Evolutionary conservation across 1,140 invertebrate genomes (phyloP).

Genomic region (Schlechtendalia chinensis): DNA sequence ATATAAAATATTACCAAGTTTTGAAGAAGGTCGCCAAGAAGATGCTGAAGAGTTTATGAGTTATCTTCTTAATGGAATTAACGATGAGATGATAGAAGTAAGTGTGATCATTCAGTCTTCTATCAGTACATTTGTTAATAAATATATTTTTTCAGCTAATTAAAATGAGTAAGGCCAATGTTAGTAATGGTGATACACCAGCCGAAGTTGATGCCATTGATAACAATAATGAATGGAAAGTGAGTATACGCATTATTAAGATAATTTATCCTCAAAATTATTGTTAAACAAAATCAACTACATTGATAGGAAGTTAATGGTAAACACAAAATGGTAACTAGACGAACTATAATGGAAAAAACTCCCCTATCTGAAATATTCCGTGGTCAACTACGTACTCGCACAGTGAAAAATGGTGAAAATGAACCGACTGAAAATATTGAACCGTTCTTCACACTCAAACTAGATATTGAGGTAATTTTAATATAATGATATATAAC

Average conservation of each 20-base stretch:
- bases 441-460: conserved; percentile 90
- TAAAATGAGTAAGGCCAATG: conserved; percentile 50
- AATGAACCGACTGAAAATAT: conserved; percentile 70
- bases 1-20: conserved; percentile 72
- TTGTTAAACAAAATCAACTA: not conserved
- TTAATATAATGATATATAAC: conserved; percentile 2
- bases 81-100: conserved; percentile 93
- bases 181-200: conserved; percentile 59
- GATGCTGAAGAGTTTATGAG: conserved; percentile 94
- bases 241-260: conserved; percentile 55
- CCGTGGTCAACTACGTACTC: conserved; percentile 82
- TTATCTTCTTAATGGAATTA: conserved; percentile 86
- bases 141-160: conserved; percentile 43
- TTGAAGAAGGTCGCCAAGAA: conserved; percentile 82
- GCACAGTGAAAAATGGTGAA: conserved; percentile 69
- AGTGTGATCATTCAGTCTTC: conserved; percentile 38
- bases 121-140: not conserved
- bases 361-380: conserved; percentile 93
- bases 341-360: conserved; percentile 63
- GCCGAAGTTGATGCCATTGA: conserved; percentile 57
- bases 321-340: conserved; percentile 82
- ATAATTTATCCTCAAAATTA: not conserved
- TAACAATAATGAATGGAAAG: conserved; percentile 69
- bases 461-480: conserved; percentile 86
- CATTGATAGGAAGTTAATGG: conserved; percentile 56